Evolutionary conservation across 1,140 invertebrate species (phyloP), one percentile per base, ranked within the genome.

Genomic region (Chrysomallon squamiferum): DNA sequence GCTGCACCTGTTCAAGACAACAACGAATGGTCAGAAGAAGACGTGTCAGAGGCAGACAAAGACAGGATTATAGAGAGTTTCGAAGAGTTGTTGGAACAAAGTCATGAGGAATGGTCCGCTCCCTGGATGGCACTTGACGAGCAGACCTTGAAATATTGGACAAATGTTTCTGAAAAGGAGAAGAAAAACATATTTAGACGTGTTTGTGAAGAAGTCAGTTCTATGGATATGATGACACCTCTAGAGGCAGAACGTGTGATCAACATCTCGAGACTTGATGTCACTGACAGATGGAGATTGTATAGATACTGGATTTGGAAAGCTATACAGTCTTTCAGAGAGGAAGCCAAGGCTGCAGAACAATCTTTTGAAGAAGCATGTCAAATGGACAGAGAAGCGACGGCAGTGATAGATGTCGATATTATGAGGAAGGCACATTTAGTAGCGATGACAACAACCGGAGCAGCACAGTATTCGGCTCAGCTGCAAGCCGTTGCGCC

Each of bases 381-480:
- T 15, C 54, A 52, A 33, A 57, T 60, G 18, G 62, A 63, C 38
- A 47, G 65, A 20, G 75, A 78, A 54, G 32, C 69, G 4, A 41
- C 59, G 33, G n/a, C 38, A 7, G 15, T 63, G 22, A 65, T 63
- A 27, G 78, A 83, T 54, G 47, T 70, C 2, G 29, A 67, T 22
- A 71, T 83, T 11, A 73, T 83, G 59, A 59, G 69, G 49, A 65
- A 69, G 5, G 85, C 75, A 0, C 62, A 45, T 25, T 58, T 84
- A 20, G 68, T 84, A 56, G 82, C 74, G n/a, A 78, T 81, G 76
- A 84, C 82, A 33, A 84, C 82, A 29, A 79, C 82, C 22, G 77
- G 79, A 20, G 80, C 82, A 22, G 74, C 77, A 20, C 65, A 60
- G 30, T 66, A 75, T 29, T 62, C 71, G 4, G 30, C 61, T 0